Evolutionary conservation across 2,797 vertebrate species (phyloP).

Genomic region (Phalloptychus januarius): DNA sequence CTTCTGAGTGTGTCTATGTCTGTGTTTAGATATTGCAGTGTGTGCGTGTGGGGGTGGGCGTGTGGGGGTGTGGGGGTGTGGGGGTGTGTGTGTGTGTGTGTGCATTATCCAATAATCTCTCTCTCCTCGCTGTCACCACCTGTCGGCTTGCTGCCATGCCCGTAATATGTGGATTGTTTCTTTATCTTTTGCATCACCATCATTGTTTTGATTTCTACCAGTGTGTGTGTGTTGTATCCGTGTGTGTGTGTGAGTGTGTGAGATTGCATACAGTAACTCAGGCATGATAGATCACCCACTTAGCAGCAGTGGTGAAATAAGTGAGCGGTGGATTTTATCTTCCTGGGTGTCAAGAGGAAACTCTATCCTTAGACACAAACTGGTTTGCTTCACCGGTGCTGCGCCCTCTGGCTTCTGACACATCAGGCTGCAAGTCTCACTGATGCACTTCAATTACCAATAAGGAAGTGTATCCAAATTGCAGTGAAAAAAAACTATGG

Average conservation of each 20-base stretch:
- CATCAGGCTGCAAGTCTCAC: constrained; percentile 22
- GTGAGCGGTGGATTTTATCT: constrained; percentile 68
- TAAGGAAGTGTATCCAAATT: background rate
- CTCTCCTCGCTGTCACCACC: constrained; percentile 73
- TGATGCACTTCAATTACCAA: background rate
- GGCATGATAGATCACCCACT: constrained; percentile 75
- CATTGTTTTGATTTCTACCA: constrained; percentile 81
- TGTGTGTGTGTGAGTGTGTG: constrained; percentile 21
- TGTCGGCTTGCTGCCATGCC: constrained; percentile 64
- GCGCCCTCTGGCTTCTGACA: constrained; percentile 9
- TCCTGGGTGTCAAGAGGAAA: constrained; percentile 51
- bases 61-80: constrained; percentile 33
- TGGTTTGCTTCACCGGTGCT: background rate
- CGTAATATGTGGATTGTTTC: constrained; percentile 56
- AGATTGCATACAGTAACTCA: constrained; percentile 65
- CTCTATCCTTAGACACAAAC: constrained; percentile 35
- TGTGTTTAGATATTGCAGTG: constrained; percentile 30
- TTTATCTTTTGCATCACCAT: constrained; percentile 82
- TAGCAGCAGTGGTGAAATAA: constrained; percentile 62
- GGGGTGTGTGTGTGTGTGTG: constrained; percentile 34
- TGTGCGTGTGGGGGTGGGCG: constrained; percentile 20
- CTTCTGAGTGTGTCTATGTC: constrained; percentile 48
- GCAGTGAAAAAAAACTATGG: background rate
- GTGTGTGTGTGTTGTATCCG: constrained; percentile 20
- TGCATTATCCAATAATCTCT: constrained; percentile 35